These are phyloP conservation scores for Rhinogobius similis DNA, from an alignment of 2,113 vertebrate genomes.

Conservation along the genomic window DNA sequence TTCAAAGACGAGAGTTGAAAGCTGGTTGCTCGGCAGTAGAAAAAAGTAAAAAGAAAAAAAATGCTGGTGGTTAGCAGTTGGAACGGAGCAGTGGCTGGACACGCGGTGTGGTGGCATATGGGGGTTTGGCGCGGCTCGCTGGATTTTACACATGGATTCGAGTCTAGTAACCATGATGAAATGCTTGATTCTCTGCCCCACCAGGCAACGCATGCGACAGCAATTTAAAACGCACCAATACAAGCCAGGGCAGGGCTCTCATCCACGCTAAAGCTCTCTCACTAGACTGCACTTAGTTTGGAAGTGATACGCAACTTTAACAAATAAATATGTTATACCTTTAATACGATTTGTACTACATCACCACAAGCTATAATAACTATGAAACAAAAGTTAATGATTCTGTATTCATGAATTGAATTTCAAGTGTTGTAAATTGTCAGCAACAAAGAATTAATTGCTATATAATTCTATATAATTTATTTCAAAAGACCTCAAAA, in stretches of 20 bases:
- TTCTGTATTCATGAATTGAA: background rate
- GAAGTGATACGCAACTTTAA: background rate
- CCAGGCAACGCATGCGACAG: slow-evolving; percentile 28
- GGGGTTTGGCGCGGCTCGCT: slow-evolving; percentile 44
- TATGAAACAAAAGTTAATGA: background rate
- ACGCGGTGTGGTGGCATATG: slow-evolving; percentile 40
- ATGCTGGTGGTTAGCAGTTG: slow-evolving; percentile 21
- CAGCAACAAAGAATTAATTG: too few relatives aligned
- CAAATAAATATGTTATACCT: background rate
- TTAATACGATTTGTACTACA: background rate
- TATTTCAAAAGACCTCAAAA: too few relatives aligned
- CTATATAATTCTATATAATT: too few relatives aligned
- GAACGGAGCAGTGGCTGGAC: slow-evolving; percentile 30
- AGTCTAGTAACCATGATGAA: slow-evolving; percentile 60
- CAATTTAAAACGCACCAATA: slow-evolving; percentile 15
- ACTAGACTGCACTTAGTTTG: background rate
- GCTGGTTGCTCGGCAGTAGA: slow-evolving; percentile 8
- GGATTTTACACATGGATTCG: slow-evolving; percentile 71
- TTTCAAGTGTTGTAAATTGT: too few relatives aligned
- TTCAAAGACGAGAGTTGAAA: slow-evolving; percentile 39
- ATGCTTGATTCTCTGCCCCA: slow-evolving; percentile 43
- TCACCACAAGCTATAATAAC: too few relatives aligned
- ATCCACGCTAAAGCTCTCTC: background rate
- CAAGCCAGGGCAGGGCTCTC: background rate
- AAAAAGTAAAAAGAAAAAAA: slow-evolving; percentile 36